Base-by-base conservation (phyloP, 2,113 vertebrate species). In the Cephalopterus ornatus region DNA sequence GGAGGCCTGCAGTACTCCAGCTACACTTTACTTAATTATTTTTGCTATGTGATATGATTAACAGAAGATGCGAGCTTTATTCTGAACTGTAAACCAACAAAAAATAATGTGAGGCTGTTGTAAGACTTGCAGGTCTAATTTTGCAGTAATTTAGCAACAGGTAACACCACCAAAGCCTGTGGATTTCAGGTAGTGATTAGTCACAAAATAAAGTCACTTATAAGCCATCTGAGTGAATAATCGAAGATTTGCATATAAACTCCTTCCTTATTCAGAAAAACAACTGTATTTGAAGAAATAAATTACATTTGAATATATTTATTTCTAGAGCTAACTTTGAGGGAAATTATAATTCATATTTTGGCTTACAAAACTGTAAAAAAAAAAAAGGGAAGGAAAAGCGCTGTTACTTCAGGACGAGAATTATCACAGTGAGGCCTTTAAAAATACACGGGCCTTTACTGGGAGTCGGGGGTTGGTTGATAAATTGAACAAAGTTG, bases 1-100 rank as follows among this genome's bases (percentile, higher is more conserved):
- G 63, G 47, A 94, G 95, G 95, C 96, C 96, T 94, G 79, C 82
- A 86, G 78, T 59, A 88, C 27, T 76, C 35, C 37, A 17, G 41
- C 62, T 35, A 24, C 30, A 10, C 41, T 46, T 24, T 1, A 11
- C 35, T 73, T n/a, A 13, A 50, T 71, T 76, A 17, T 68, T 70
- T 63, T 85, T 82, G 42, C 71, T 42, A 12, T 12, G 30, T 52
- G 44, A 63, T 0, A 0, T 14, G 12, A 66, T 58, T 71, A 70
- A 52, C 28, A 59, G 46, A 84, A 78, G 28, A 46, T 33, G 33
- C 33, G 74, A 71, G 22, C 3, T 42, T 82, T 81, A 41, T 77
- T 89, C 68, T 59, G 76, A 90, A 46, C 46, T 32, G 21, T 50
- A 50, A 62, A 56, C 14, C 52, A 59, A 27, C 4, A 56, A 39